These are phyloP conservation scores for Heliconius himera DNA, from an alignment of 1,140 invertebrate genomes.

Conservation along the genomic window DNA sequence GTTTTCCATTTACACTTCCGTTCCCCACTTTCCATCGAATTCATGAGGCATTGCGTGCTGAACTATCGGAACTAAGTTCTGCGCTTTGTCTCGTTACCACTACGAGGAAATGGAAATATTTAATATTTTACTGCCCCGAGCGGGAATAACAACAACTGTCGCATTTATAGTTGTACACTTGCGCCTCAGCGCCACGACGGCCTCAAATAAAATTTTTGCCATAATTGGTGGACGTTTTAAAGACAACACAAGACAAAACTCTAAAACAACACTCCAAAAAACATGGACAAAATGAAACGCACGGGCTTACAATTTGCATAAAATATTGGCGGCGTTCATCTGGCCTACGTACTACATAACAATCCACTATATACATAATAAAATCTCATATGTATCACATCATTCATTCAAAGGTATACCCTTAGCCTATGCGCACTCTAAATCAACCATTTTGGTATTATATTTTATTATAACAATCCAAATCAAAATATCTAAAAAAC, in stretches of 20 bases:
- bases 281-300: background rate
- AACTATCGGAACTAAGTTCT: background rate
- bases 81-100: background rate
- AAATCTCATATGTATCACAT: conserved; percentile 77
- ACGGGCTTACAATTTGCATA: background rate
- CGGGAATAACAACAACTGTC: background rate
- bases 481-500: background rate
- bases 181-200: no score
- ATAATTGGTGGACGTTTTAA: no score
- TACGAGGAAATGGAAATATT: background rate
- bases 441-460: background rate
- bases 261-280: background rate
- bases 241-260: no score
- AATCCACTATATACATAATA: conserved; percentile 72
- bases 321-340: conserved; percentile 32
- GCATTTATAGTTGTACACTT: no score
- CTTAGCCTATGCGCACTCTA: conserved; percentile 49
- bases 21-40: background rate
- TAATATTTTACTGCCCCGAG: background rate
- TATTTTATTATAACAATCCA: background rate
- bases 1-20: no score
- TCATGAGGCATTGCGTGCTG: background rate
- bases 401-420: conserved; percentile 76
- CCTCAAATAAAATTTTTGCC: no score
- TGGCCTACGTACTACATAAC: conserved; percentile 76